Conservation (phyloP, 2,113 vertebrate genomes). For the Lasiurus cinereus region DNA sequence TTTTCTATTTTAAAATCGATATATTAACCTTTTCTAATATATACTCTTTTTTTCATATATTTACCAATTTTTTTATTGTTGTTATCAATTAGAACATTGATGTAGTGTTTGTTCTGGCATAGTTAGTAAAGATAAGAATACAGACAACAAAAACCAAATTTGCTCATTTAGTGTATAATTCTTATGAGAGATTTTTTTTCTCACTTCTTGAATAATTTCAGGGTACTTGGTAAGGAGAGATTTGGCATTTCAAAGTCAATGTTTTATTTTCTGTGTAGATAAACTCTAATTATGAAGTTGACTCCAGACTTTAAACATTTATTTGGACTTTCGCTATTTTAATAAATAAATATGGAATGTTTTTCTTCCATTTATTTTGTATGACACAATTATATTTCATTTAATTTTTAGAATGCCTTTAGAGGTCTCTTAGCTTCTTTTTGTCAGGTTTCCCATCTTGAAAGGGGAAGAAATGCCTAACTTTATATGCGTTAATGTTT, state of each 20-base stretch:
- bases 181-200: not conserved
- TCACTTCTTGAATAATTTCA: not conserved
- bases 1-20: not conserved
- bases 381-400: not conserved
- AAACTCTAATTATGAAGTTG: not conserved
- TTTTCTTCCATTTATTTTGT: slow-evolving; percentile 5
- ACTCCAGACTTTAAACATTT: not conserved
- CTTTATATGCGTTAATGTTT: not conserved
- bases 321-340: not conserved
- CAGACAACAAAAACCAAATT: not conserved
- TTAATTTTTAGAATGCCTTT: not conserved
- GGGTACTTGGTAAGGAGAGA: not conserved
- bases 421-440: not conserved
- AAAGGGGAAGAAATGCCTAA: not conserved
- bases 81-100: not conserved
- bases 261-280: slow-evolving; percentile 22
- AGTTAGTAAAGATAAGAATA: not conserved
- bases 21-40: fast-evolving
- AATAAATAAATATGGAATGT: not conserved
- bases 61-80: not conserved
- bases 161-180: not conserved
- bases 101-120: not conserved
- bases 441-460: not conserved
- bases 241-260: not conserved
- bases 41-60: not conserved